Evolutionary conservation across 2,113 vertebrate genomes (phyloP).

Genomic region (Lampris incognitus): DNA sequence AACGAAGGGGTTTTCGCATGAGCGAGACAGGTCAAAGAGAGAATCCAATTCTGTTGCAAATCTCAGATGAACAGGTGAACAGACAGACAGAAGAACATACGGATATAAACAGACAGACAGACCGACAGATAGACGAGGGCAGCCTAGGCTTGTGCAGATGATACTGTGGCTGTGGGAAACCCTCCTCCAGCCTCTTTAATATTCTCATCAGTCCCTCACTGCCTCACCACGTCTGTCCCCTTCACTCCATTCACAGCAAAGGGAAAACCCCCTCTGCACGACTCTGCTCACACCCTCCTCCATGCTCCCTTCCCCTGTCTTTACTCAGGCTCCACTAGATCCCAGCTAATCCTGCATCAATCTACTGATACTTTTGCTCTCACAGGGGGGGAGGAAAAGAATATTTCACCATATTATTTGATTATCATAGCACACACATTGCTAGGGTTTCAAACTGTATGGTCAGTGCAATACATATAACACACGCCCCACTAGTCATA

Average conservation of each 20-base stretch:
- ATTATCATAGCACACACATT: not conserved
- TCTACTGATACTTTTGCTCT: constrained; percentile 48
- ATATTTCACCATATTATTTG: not conserved
- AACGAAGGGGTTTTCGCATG: not conserved
- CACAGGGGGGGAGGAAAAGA: constrained; percentile 1
- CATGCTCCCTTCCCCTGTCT: not conserved
- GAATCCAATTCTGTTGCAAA: constrained; percentile 19
- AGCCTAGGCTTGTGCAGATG: constrained; percentile 19
- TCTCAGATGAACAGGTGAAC: not conserved
- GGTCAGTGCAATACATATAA: not conserved
- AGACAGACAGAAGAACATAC: not conserved
- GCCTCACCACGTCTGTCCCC: constrained; percentile 47
- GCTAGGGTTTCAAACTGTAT: not conserved
- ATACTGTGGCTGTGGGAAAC: constrained; percentile 46
- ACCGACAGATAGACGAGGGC: constrained; percentile 9
- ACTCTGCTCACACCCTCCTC: constrained; percentile 10
- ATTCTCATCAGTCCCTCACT: constrained; percentile 61
- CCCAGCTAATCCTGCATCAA: constrained; percentile 49
- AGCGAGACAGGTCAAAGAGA: not conserved
- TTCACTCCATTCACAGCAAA: constrained; percentile 46
- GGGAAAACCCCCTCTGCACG: constrained; percentile 55
- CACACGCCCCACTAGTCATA: too few relatives aligned
- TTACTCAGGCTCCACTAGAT: constrained; percentile 9
- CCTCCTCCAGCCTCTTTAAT: constrained; percentile 59
- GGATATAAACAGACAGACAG: not conserved